phyloP scores from a whole-genome alignment of 30 jellyfish, hydroid and myxozoan genomes.

The Aurelia coerulea region DNA sequence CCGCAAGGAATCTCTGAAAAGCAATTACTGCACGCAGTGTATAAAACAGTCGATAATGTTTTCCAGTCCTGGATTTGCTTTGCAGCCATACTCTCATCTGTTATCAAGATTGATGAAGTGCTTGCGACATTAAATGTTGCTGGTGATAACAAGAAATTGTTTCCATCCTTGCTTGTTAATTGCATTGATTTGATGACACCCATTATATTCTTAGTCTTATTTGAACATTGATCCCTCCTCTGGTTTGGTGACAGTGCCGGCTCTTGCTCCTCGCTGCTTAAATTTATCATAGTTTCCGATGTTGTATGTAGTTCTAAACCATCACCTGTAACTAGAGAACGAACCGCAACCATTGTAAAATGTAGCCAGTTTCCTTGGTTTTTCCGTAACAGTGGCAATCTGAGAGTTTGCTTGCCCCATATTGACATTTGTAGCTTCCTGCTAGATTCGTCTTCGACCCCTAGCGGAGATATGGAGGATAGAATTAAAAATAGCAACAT shows the following conservation, averaged over 20 bases:
- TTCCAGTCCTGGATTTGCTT: background rate
- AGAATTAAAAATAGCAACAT: no score
- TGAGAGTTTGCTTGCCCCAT: slow-evolving; percentile 25
- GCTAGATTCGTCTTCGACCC: slow-evolving; percentile 18
- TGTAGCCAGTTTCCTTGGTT: slow-evolving; percentile 40
- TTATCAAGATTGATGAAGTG: background rate
- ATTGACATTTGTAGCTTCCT: slow-evolving; percentile 12
- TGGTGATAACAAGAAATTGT: slow-evolving; percentile 3
- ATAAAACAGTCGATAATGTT: background rate
- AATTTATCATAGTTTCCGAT: slow-evolving; percentile 5
- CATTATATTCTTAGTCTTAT: background rate
- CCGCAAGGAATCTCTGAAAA: slow-evolving; percentile 14
- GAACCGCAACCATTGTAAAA: slow-evolving; percentile 32
- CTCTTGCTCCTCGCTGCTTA: background rate
- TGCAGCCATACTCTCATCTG: background rate
- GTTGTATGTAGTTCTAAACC: slow-evolving; percentile 23
- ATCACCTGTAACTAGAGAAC: slow-evolving; percentile 5
- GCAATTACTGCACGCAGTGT: slow-evolving; percentile 26
- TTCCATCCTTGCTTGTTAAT: slow-evolving; percentile 3
- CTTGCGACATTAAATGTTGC: background rate
- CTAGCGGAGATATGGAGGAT: slow-evolving; percentile 9
- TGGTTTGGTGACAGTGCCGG: background rate
- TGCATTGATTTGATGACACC: slow-evolving; percentile 12
- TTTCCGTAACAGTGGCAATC: slow-evolving; percentile 27
- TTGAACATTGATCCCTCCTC: no score